These are phyloP conservation scores for Amphiprion clarkii DNA, from an alignment of 2,797 vertebrate species.

Conservation along the genomic window DNA sequence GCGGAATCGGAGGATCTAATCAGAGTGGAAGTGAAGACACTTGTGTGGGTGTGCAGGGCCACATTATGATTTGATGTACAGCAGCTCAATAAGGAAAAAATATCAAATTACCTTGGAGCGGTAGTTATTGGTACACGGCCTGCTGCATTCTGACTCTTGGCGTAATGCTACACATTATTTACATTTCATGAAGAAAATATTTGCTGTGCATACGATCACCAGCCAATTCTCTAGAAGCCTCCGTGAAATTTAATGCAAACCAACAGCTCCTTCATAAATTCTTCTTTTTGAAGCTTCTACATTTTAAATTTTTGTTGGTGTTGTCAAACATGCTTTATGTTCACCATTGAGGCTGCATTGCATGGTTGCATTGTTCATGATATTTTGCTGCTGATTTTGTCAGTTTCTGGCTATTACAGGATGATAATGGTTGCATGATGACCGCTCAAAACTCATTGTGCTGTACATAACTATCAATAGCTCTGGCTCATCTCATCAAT, in stretches of 20 bases:
- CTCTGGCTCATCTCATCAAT: not conserved
- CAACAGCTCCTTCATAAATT: no score
- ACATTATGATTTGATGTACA: conserved; percentile 5
- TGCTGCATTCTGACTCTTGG: not conserved
- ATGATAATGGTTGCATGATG: not conserved
- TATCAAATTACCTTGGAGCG: conserved; percentile 7
- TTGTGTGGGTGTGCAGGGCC: conserved; percentile 15
- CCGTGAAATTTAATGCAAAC: no score
- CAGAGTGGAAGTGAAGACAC: conserved; percentile 18
- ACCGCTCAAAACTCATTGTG: not conserved
- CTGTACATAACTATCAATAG: not conserved
- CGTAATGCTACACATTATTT: not conserved
- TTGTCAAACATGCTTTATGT: no score
- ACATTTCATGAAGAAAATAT: not conserved
- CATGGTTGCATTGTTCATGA: no score
- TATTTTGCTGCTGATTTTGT: not conserved
- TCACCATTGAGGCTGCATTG: no score
- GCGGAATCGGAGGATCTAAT: conserved; percentile 13
- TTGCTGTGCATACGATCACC: not conserved
- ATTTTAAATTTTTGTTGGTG: no score
- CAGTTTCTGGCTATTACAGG: not conserved
- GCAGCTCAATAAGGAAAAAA: conserved; percentile 9
- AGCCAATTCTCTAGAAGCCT: no score
- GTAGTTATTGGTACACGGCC: not conserved
- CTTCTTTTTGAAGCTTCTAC: no score